These are phyloP conservation scores for Greenwoodochromis staneri DNA, from an alignment of 2,113 vertebrate species.

Conservation along the genomic window DNA sequence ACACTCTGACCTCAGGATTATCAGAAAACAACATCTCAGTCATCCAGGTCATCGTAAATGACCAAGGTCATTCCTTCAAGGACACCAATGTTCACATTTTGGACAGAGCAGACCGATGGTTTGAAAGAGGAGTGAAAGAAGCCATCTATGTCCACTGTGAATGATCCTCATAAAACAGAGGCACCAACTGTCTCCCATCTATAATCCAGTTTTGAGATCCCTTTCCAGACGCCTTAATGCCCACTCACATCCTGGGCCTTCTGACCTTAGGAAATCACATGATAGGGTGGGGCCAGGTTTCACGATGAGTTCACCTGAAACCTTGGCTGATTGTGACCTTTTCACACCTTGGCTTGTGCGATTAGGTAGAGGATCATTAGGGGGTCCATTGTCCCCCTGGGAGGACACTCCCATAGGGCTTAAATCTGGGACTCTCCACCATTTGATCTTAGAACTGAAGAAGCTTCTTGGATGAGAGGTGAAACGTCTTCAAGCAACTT, in stretches of 20 bases:
- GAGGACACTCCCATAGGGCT: rapidly evolving
- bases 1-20: not conserved
- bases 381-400: not conserved
- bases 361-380: not conserved
- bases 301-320: rapidly evolving
- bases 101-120: not conserved
- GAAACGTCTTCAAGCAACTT: not conserved
- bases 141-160: rapidly evolving
- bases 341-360: rapidly evolving
- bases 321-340: not conserved
- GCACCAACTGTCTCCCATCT: not conserved
- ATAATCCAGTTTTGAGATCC: not conserved
- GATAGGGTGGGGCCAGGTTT: not conserved
- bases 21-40: not conserved
- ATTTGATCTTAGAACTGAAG: not conserved
- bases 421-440: not conserved
- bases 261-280: not conserved
- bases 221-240: not conserved
- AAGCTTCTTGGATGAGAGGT: not conserved
- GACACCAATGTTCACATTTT: not conserved
- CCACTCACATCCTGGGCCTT: not conserved
- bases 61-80: rapidly evolving
- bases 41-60: rapidly evolving
- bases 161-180: not conserved
- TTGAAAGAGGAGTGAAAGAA: not conserved